Evolutionary conservation across 2,797 vertebrate species (phyloP), one percentile per base, ranked within the genome.

Genomic region (Amniataba percoides): DNA sequence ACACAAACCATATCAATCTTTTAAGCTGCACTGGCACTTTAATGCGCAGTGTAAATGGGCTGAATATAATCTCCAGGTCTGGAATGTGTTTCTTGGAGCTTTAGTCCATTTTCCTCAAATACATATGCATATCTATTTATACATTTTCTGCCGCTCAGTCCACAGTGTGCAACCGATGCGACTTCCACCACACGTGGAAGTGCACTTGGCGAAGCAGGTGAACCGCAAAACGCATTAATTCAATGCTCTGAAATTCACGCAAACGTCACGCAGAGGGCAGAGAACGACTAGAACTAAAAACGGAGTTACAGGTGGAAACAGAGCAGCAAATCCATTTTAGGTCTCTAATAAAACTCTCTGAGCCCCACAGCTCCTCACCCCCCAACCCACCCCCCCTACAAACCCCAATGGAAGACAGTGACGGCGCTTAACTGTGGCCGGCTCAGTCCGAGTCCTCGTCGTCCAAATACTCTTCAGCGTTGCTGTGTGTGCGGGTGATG

Each of bases 391-490:
- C 27, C 27, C 27, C 27, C 27, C 27, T 3, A 21, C 12, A 1
- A 63, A 65, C 70, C 61, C 66, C 23, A 45, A 68, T 19, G 71
- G 81, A 89, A 88, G 83, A 87, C 66, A 8, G 61, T 57, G 67
- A 71, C 7, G 39, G 63, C 25, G 67, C 49, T 80, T 73, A n/a
- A 59, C 42, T 55, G 6, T 18, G 21, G 27, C 5, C 27, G 1
- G 36, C 61, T 96, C 95, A 99, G 93, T 99, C 98, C 0, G 98
- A 99, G 90, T 99, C 98, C 92, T 99, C 97, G 25, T 99, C 98
- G 3, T 98, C 98, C 65, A 99, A 95, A 92, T 99, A 99, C 77
- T 99, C 98, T 65, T 99, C 97, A 2, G 97, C 97, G n/a, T 99
- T 97, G 94, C 97, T 98, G 88, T 95, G 94, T 83, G 96, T 94